Evolutionary conservation across 2,113 vertebrate species (phyloP).

Genomic region (Nesogale talazaci): DNA sequence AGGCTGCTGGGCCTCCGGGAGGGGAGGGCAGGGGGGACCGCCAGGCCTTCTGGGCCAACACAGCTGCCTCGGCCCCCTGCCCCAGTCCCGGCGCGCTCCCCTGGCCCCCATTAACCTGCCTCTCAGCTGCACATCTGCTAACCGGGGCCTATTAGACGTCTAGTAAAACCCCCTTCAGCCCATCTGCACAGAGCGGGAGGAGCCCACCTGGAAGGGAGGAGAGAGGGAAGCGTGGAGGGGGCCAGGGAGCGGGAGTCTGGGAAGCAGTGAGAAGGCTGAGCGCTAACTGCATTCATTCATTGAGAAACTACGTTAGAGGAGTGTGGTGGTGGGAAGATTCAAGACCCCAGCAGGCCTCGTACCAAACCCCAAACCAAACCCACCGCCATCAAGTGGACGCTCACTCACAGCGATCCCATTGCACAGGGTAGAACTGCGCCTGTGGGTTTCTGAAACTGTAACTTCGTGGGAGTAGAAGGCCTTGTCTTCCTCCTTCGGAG

Average conservation of each 20-base stretch:
- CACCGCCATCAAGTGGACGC: too few relatives aligned
- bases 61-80: slow-evolving; percentile 54
- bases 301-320: not conserved
- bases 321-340: not conserved
- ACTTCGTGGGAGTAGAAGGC: too few relatives aligned
- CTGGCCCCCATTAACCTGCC: slow-evolving; percentile 19
- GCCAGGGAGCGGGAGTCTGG: not conserved
- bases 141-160: not conserved
- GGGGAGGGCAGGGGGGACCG: too few relatives aligned
- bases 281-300: not conserved
- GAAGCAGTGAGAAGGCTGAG: not conserved
- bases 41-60: slow-evolving; percentile 57
- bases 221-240: not conserved
- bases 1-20: not conserved
- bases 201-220: slow-evolving; percentile 61
- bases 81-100: not conserved
- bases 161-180: not conserved
- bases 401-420: too few relatives aligned
- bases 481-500: too few relatives aligned
- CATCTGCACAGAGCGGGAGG: slow-evolving; percentile 64
- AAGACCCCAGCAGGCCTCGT: rapidly evolving
- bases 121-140: slow-evolving; percentile 14
- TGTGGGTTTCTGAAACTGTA: too few relatives aligned
- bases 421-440: too few relatives aligned
- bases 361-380: too few relatives aligned